These are phyloP conservation scores for Trinorchestia longiramus DNA, from an alignment of 1,140 invertebrate species.

Conservation along the genomic window DNA sequence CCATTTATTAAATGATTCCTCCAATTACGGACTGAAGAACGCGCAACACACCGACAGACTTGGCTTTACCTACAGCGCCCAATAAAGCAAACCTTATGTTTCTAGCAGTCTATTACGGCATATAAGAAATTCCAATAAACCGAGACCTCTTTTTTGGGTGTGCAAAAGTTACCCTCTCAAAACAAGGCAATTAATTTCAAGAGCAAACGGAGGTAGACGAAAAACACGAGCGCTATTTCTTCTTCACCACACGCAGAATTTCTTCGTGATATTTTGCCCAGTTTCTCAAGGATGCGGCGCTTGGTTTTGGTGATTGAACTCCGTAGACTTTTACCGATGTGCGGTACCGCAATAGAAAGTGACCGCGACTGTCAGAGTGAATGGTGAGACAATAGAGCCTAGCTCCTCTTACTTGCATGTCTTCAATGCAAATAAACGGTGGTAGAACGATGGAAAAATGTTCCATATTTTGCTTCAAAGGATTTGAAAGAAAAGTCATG, in stretches of 20 bases:
- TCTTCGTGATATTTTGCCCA: neutral
- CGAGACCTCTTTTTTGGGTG: neutral
- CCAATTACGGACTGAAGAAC: neutral
- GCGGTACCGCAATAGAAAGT: neutral
- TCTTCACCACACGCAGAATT: neutral
- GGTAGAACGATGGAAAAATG: neutral
- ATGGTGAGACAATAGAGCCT: neutral
- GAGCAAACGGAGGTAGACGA: neutral
- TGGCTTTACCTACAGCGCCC: neutral
- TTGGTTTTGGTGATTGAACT: neutral
- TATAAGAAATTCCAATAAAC: neutral
- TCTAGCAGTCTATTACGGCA: neutral
- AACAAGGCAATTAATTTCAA: conserved; percentile 9
- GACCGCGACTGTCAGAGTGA: neutral
- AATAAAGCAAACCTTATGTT: neutral
- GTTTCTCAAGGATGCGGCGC: neutral
- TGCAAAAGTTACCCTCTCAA: neutral
- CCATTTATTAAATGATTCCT: neutral
- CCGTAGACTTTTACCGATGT: neutral
- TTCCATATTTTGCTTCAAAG: too few relatives aligned
- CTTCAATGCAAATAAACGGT: neutral
- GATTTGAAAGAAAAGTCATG: too few relatives aligned
- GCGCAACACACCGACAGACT: neutral
- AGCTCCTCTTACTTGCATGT: neutral
- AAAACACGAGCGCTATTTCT: neutral